Conservation (phyloP, 2,888 invertebrate species). For the Rotaria magnacalcarata region DNA sequence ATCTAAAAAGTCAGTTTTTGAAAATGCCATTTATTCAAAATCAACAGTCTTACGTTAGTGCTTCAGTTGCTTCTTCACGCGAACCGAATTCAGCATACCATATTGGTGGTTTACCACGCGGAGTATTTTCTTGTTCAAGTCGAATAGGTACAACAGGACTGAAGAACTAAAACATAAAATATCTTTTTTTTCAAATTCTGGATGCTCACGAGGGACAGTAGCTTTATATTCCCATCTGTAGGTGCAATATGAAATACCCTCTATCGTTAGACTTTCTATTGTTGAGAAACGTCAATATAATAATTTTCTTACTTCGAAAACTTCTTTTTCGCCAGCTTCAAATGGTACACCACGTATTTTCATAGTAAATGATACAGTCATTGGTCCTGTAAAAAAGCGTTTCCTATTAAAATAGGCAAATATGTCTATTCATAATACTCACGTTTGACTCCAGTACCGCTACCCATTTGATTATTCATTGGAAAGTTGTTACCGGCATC, state of each 20-base stretch:
- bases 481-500: background rate
- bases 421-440: background rate
- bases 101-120: conserved; percentile 22
- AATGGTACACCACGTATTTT: conserved; percentile 37
- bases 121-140: conserved; percentile 13
- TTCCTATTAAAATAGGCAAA: background rate
- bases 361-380: conserved; percentile 20
- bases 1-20: background rate
- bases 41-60: background rate
- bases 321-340: conserved; percentile 32
- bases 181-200: too few species aligned
- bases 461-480: background rate
- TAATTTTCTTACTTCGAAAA: background rate
- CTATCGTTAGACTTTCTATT: too few species aligned
- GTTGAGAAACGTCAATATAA: background rate
- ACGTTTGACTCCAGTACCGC: background rate
- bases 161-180: background rate
- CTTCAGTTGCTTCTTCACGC: conserved; percentile 29
- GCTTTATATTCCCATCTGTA: too few species aligned
- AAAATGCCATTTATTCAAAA: too few species aligned
- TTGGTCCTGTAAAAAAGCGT: background rate
- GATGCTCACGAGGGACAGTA: too few species aligned
- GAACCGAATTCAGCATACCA: conserved; percentile 30
- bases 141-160: conserved; percentile 30
- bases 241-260: too few species aligned